Conservation (phyloP, 2,888 invertebrate genomes). For the Orthonevra nobilis region DNA sequence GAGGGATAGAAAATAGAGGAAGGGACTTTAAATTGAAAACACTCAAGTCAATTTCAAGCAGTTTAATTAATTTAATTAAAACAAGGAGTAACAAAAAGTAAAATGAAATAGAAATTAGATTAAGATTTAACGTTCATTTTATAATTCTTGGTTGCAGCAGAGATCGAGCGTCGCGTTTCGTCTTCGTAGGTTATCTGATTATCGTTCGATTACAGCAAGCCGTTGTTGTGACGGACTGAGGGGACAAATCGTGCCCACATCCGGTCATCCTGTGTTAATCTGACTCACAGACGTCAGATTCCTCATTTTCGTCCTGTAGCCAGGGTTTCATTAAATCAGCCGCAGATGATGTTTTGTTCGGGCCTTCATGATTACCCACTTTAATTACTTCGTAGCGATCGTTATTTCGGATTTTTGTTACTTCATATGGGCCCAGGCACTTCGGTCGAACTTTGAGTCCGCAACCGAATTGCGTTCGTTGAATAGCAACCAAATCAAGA, state of each 20-base stretch:
- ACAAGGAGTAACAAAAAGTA: too few relatives aligned
- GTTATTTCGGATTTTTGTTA: conserved; percentile 26
- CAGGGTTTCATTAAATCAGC: conserved; percentile 37
- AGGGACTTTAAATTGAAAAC: too few relatives aligned
- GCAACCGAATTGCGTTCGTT: conserved; percentile 13
- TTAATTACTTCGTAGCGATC: conserved; percentile 44
- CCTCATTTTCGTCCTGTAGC: conserved; percentile 67
- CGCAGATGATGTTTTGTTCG: conserved; percentile 18
- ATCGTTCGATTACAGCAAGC: too few relatives aligned
- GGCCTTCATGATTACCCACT: conserved; percentile 43
- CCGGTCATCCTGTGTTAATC: conserved; percentile 10
- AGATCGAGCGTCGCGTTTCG: too few relatives aligned
- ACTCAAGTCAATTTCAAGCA: too few relatives aligned
- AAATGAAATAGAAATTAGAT: too few relatives aligned
- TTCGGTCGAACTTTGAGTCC: conserved; percentile 33
- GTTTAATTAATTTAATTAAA: too few relatives aligned
- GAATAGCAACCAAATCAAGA: conserved; percentile 2
- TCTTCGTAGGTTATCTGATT: too few relatives aligned
- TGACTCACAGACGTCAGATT: conserved; percentile 15
- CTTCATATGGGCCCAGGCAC: conserved; percentile 33
- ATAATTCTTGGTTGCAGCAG: too few relatives aligned
- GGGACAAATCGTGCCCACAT: conserved; percentile 2
- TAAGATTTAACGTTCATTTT: too few relatives aligned
- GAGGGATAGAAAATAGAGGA: too few relatives aligned
- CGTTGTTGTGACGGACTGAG: conserved; percentile 3